Percentiles rank a stretch among this genome's conserved stretches.
These are phyloP conservation scores for Charadrius vociferus DNA, from an alignment of 2,113 vertebrate genomes.

Conservation along the genomic window DNA sequence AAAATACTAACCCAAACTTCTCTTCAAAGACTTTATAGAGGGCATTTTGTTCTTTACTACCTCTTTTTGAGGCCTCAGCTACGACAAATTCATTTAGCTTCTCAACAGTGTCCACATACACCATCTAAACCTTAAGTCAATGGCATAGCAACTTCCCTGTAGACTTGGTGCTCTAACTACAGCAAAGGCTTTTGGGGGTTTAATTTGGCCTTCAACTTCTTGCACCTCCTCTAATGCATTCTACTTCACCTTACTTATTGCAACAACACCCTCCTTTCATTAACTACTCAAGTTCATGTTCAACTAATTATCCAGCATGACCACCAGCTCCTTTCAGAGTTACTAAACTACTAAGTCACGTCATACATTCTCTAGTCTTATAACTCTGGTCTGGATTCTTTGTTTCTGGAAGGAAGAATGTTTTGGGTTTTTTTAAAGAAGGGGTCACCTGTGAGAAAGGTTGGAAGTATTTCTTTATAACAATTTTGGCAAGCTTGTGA, in stretches of 20 bases:
- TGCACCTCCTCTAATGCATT: neutral
- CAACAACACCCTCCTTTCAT: neutral
- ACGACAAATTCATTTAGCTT: neutral
- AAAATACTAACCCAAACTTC: neutral
- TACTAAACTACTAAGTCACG: neutral
- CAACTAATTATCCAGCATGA: neutral
- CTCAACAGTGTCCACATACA: neutral
- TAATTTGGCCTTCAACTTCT: neutral
- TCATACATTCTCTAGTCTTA: neutral
- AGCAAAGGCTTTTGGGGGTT: neutral
- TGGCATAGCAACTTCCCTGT: neutral
- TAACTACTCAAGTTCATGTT: neutral
- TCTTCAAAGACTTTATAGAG: neutral
- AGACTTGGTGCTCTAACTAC: neutral
- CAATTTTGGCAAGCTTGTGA: too few species aligned
- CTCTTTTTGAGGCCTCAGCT: neutral
- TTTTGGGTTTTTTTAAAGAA: neutral
- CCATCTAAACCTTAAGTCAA: neutral
- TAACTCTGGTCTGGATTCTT: neutral
- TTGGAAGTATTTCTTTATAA: neutral
- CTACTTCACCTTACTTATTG: neutral
- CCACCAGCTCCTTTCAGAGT: neutral
- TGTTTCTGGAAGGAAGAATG: neutral
- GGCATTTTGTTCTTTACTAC: neutral
- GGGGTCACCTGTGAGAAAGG: neutral